A percentile compares a stretch with the other conserved stretches of the same genome.
Evolutionary conservation across 2,113 vertebrate species (phyloP).

Genomic region (Kryptolebias marmoratus): DNA sequence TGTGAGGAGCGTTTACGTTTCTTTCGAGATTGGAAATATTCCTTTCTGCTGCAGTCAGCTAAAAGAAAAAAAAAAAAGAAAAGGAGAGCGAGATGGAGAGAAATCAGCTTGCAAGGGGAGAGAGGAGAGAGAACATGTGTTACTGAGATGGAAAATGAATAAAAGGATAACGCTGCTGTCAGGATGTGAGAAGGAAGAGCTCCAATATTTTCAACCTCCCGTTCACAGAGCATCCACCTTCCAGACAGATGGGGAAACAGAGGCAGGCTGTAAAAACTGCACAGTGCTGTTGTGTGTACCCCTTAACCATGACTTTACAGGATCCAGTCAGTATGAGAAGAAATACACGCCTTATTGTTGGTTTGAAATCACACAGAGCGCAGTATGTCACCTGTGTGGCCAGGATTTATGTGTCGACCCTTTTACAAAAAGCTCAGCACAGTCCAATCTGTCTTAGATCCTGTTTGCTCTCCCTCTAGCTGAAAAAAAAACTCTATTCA

Average conservation of each 20-base stretch:
- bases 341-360: conserved; percentile 3
- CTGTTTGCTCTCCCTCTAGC: not conserved
- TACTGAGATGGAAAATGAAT: conserved; percentile 45
- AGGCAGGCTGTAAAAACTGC: conserved; percentile 48
- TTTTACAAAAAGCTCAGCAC: conserved; percentile 5
- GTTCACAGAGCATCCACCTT: conserved; percentile 21
- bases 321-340: conserved; percentile 23
- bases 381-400: not conserved
- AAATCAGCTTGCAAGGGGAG: conserved; percentile 35
- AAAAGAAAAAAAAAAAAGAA: not conserved
- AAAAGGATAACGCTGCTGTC: conserved; percentile 51
- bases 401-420: conserved; percentile 29
- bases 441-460: conserved; percentile 7
- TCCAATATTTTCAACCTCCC: conserved; percentile 35
- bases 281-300: conserved; percentile 27
- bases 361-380: conserved; percentile 15
- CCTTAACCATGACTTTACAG: conserved; percentile 40
- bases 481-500: conserved; percentile 10
- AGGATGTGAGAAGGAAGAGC: conserved; percentile 32
- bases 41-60: conserved; percentile 40
- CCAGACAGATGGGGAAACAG: conserved; percentile 61
- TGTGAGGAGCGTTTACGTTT: conserved; percentile 37
- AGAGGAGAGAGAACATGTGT: conserved; percentile 37
- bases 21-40: conserved; percentile 27
- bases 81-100: not conserved